phyloP scores from a whole-genome alignment of 2,797 vertebrate genomes.

The Babyrousa celebensis region DNA sequence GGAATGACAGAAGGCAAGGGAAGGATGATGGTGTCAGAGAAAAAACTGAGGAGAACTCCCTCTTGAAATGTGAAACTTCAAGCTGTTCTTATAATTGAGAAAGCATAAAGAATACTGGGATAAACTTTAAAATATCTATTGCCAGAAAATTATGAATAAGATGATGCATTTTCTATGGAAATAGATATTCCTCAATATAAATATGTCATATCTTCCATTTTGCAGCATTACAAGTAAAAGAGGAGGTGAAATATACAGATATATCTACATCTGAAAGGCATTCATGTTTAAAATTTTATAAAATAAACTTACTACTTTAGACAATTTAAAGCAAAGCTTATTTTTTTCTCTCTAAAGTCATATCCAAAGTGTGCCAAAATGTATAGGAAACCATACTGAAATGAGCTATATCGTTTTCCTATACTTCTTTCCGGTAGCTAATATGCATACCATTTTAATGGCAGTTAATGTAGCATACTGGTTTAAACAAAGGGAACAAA shows the following conservation, averaged over 20 bases:
- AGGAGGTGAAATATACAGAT: not conserved
- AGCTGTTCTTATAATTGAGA: constrained; percentile 68
- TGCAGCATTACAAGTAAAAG: not conserved
- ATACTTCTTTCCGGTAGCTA: not conserved
- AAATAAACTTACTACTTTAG: constrained; percentile 15
- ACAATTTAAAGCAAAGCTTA: not conserved
- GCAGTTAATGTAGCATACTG: not conserved
- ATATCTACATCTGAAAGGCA: not conserved
- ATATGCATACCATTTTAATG: not conserved
- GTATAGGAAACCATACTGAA: not conserved
- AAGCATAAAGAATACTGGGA: constrained; percentile 50
- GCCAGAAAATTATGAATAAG: constrained; percentile 12
- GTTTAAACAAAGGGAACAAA: not conserved
- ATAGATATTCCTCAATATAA: not conserved
- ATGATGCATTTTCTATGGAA: not conserved
- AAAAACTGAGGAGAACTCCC: constrained; percentile 63
- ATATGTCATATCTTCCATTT: not conserved
- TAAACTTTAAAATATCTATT: not conserved
- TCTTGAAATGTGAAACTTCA: constrained; percentile 44
- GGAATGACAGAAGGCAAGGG: constrained; percentile 68
- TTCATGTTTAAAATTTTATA: not conserved
- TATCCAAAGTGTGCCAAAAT: not conserved
- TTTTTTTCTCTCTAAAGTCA: not conserved
- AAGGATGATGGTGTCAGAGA: not conserved
- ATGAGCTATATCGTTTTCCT: not conserved